Base-by-base conservation (phyloP, 2,888 invertebrate genomes). In the Hyposoter dolosus region DNA sequence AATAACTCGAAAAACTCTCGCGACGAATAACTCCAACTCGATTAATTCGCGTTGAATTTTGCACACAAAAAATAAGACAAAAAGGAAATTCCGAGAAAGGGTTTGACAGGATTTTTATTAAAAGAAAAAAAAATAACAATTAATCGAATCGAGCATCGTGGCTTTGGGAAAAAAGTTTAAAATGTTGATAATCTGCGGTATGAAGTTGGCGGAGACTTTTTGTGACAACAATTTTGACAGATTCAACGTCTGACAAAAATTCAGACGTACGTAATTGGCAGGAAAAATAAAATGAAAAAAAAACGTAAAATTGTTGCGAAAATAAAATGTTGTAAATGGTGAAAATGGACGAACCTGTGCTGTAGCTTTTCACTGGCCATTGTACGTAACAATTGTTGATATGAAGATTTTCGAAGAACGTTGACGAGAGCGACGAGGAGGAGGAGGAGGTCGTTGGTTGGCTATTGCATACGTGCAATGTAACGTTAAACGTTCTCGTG, bases 301-400 rank as follows among this genome's bases (percentile, higher is more conserved):
- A n/a, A 47, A 12, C 50, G 45, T 72, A 17, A 28, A 9, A 40
- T 43, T 15, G 17, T 23, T 32, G 32, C 17, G 17, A 35, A 23
- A 23, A 23, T 10, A 23, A 23, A 28, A 60, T 1, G 50, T 50
- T 10, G 56, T 65, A 35, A 66, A 66, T 66, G 19, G 40, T 40
- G 35, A 68, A 66, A 81, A 69, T 65, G 45, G 74, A 90, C 91
- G 84, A 88, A 93, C 93, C 93, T 93, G 91, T 91, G 89, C 78
- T 87, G 90, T 81, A 88, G 81, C 78, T 86, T 90, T 91, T 93
- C 92, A 91, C 90, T 92, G 90, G 92, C 93, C 93, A 93, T 93
- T 89, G 91, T 92, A 91, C 88, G 88, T 53, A 80, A 75, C 66
- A 84, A 82, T 88, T 45, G 82, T 72, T 66, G 23, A 60, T 72